A percentile compares a stretch with the other conserved stretches of the same genome.
Evolutionary conservation across 2,113 vertebrate species (phyloP).

Genomic region (Apodemus speciosus): DNA sequence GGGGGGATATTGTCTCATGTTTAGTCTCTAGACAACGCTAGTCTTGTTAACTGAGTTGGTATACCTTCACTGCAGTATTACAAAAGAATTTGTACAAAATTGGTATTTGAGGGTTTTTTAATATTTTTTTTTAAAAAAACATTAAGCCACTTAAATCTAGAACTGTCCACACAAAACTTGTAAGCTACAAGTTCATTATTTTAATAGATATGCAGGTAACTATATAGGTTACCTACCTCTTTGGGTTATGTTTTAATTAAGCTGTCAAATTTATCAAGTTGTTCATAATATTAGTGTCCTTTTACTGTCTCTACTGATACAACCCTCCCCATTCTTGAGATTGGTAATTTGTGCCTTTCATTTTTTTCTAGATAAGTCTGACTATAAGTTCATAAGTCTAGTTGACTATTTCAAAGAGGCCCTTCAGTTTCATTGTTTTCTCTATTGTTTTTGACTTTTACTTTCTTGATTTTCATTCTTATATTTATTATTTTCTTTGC

Average conservation of each 20-base stretch:
- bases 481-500: constrained; percentile 21
- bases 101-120: not conserved
- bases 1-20: not conserved
- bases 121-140: not conserved
- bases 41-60: not conserved
- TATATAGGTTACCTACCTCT: not conserved
- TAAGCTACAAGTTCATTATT: not conserved
- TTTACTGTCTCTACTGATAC: not conserved
- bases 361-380: not conserved
- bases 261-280: not conserved
- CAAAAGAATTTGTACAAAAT: not conserved
- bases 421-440: not conserved
- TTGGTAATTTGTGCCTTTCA: not conserved
- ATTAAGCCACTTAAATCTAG: not conserved
- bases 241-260: not conserved
- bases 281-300: not conserved
- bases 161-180: not conserved
- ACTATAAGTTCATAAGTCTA: not conserved
- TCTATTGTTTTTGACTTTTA: not conserved
- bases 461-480: not conserved
- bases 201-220: not conserved
- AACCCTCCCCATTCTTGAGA: not conserved
- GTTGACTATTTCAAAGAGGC: not conserved
- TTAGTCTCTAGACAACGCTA: not conserved
- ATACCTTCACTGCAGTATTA: not conserved